Conservation (phyloP, 2,888 invertebrate species). For the Pherbina coryleti region DNA sequence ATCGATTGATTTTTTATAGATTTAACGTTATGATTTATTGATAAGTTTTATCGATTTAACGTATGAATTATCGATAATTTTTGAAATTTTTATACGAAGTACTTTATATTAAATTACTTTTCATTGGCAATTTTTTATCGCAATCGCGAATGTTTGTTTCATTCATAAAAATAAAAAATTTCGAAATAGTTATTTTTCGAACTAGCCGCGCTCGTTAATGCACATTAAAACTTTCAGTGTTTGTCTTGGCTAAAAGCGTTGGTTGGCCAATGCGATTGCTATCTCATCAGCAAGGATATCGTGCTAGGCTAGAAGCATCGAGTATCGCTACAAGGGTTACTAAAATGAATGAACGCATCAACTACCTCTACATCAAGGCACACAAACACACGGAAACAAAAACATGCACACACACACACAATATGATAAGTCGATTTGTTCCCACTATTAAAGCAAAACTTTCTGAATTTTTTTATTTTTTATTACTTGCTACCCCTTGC, state of each 20-base stretch:
- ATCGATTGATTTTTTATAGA: no score
- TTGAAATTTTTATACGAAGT: no score
- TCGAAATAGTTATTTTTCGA: no score
- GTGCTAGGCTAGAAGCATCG: conserved; percentile 3
- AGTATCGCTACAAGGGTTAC: neutral
- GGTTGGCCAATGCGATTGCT: conserved; percentile 31
- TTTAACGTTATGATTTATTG: no score
- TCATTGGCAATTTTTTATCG: no score
- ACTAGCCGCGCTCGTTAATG: no score
- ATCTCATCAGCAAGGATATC: conserved; percentile 29
- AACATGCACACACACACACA: neutral
- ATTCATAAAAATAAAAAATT: no score
- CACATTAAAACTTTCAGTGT: neutral
- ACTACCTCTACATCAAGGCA: neutral
- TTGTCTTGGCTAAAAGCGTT: conserved; percentile 5
- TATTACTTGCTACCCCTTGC: conserved; percentile 17
- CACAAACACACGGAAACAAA: neutral
- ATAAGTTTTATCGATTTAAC: no score
- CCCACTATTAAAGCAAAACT: conserved; percentile 15
- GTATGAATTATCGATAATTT: no score
- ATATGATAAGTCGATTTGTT: neutral
- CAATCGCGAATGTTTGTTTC: no score
- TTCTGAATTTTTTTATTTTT: conserved; percentile 27
- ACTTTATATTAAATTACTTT: no score
- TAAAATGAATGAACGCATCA: conserved; percentile 9